Conservation (phyloP, 2,113 vertebrate genomes). For the Hippocampus barbouri region DNA sequence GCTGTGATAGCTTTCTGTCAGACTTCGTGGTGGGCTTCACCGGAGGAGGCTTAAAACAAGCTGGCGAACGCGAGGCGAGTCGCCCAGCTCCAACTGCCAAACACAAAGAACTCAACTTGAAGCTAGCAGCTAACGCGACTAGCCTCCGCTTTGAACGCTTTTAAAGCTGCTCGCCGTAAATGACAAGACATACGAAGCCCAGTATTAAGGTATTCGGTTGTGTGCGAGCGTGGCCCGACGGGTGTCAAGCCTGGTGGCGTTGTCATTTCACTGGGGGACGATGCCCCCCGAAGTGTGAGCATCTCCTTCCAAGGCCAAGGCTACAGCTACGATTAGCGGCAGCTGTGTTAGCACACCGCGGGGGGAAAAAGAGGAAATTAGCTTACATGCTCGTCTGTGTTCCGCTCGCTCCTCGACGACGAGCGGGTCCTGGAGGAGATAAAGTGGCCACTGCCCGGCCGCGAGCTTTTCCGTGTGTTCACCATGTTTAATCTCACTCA, state of each 20-base stretch:
- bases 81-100: conserved; percentile 49
- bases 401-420: conserved; percentile 70
- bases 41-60: not conserved
- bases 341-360: conserved; percentile 49
- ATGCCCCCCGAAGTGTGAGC: conserved; percentile 24
- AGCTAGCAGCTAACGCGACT: conserved; percentile 46
- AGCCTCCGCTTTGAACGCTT: conserved; percentile 32
- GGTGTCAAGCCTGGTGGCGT: conserved; percentile 41
- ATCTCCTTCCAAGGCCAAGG: conserved; percentile 57
- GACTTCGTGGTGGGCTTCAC: not conserved
- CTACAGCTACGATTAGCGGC: conserved; percentile 47
- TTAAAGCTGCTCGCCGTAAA: not conserved
- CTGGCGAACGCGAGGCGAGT: not conserved
- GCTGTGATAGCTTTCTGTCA: not conserved
- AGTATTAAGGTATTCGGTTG: not conserved
- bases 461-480: conserved; percentile 86
- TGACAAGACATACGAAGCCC: not conserved
- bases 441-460: conserved; percentile 72
- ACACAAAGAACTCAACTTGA: conserved; percentile 76
- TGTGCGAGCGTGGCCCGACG: conserved; percentile 2
- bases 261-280: conserved; percentile 11
- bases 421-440: conserved; percentile 91
- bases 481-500: conserved; percentile 77
- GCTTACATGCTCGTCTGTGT: conserved; percentile 77
- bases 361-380: conserved; percentile 51